Evolutionary conservation across 2,113 vertebrate genomes (phyloP), one percentile per base, ranked within the genome.

Genomic region (Phoxinus phoxinus): DNA sequence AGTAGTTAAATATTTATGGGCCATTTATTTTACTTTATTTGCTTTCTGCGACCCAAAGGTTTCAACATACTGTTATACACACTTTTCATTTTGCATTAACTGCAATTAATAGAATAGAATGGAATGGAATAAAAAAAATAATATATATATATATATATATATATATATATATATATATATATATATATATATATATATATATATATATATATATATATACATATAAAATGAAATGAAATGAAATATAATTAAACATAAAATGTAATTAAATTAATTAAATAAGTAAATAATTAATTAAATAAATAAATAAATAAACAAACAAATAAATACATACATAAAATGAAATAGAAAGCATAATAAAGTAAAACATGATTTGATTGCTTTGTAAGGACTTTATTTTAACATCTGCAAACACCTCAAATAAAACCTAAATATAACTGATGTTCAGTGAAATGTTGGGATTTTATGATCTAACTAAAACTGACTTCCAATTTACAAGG

Each of bases 1-100:
- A 21, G 51, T 17, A 32, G 9, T 77, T 77, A 56, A 77, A 77
- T 53, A 77, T 77, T 77, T 35, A 56, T 56, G 15, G n/a, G 12
- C 7, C n/a, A 51, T 75, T 27, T 48, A 27, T 75, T 30, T 7
- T 75, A 5, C 12, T 75, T 8, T 21, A 2, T 56, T 77, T 41
- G 76, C 32, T 15, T 59, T 79, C 11, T 53, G 23, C 8, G 0
- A 25, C n/a, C 19, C 3, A 17, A n/a, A 48, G 11, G 6, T 41
- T 71, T 23, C 21, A 41, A 35, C 71, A 46, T 69, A 21, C 15
- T 10, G 69, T 5, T 72, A 41, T 46, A 46, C 4, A 37, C 21
- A 11, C 8, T 11, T 37, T 71, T 21, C 32, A 19, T 35, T 10
- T 44, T 72, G 10, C 30, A 35, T 19, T 67, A 25, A n/a, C 19